Base-by-base conservation (phyloP, 2,113 vertebrate genomes). In the Podiceps cristatus region DNA sequence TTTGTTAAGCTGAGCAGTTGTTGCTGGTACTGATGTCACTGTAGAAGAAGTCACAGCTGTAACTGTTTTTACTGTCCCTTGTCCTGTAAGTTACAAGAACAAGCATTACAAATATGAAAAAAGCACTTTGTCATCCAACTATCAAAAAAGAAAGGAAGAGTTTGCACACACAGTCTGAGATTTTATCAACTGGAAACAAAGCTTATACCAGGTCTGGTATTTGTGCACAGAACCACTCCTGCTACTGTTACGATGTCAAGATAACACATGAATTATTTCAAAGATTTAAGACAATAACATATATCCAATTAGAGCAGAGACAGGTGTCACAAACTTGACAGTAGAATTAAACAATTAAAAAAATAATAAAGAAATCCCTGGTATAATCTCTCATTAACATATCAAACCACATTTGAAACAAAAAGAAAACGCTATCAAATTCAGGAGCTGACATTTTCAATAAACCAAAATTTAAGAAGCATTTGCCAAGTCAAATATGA, bases 1-100 rank as follows among this genome's bases (percentile, higher is more conserved):
- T 97, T 99, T 99, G 98, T 29, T 97, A 75, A 91, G 98, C 91
- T 98, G 98, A 11, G 98, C 98, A 13, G 59, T 77, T 16, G 97
- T 81, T 47, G 97, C 76, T 7, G 97, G 92, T 8, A 96, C 79
- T 18, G 99, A 97, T n/a, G 95, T 97, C 69, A 96, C 59, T 7
- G 96, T 22, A n/a, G 96, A 62, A 9, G 97, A 86, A 33, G 95
- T 69, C 47, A 86, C 96, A 37, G 98, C 72, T 47, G 96, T 67
- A 68, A 99, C 98, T 3, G 96, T 49, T 98, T 99, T 99, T 53
- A 98, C 25, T 2, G 84, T 12, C 14, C 97, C 98, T 90, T 95
- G 96, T 31, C 95, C 98, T 98, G 94, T 24, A 88, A 96, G 88
- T 90, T 8, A 93, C 27, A 86, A 81, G 35, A 95, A 82, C 7